These are phyloP conservation scores for Oplegnathus fasciatus DNA, from an alignment of 2,113 vertebrate species.

Conservation along the genomic window DNA sequence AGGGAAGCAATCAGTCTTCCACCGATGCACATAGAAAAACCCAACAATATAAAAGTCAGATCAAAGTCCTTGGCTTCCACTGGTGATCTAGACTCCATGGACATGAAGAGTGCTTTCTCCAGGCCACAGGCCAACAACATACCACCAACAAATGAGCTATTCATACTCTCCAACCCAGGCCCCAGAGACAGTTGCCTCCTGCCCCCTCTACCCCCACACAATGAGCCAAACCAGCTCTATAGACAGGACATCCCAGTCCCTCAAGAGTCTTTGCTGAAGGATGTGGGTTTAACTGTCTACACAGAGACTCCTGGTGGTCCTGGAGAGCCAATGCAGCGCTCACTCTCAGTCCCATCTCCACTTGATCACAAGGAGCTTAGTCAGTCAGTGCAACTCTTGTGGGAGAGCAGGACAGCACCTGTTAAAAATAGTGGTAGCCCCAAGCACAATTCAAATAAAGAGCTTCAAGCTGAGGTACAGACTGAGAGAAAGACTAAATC, in stretches of 20 bases:
- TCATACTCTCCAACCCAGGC: conserved; percentile 3
- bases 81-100: conserved; percentile 50
- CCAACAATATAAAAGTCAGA: conserved; percentile 77
- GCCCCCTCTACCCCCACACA: conserved; percentile 33
- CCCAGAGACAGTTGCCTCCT: conserved; percentile 48
- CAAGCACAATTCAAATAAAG: conserved; percentile 71
- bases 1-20: conserved; percentile 72
- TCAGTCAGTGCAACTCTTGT: conserved; percentile 63
- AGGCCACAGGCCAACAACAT: conserved; percentile 59
- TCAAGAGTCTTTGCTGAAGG: conserved; percentile 82
- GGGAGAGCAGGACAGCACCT: conserved; percentile 38
- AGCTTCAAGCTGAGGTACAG: conserved; percentile 28
- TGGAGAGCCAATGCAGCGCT: conserved; percentile 69
- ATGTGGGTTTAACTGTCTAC: conserved; percentile 85
- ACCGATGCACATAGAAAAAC: conserved; percentile 71
- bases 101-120: conserved; percentile 46
- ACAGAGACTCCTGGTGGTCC: conserved; percentile 79
- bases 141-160: conserved; percentile 53
- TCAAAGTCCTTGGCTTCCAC: conserved; percentile 85
- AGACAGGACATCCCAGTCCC: conserved; percentile 84
- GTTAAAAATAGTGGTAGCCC: conserved; percentile 46
- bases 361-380: conserved; percentile 69
- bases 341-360: conserved; percentile 76
- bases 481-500: conserved; percentile 49
- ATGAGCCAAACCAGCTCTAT: conserved; percentile 59